phyloP scores from a whole-genome alignment of 2,113 vertebrate genomes.

The Dinomys branickii region DNA sequence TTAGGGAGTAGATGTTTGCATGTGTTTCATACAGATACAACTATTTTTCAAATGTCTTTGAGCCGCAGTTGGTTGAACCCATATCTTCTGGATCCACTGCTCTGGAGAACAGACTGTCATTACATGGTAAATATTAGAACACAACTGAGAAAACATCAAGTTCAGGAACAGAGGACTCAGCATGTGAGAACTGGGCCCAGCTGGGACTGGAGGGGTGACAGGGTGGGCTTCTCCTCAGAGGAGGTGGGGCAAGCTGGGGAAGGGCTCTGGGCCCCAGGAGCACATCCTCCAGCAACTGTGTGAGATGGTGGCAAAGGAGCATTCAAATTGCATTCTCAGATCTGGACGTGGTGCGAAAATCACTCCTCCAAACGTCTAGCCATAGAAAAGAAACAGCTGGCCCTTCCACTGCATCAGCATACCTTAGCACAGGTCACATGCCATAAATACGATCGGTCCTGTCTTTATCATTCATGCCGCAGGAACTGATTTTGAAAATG shows the following conservation, averaged over 20 bases:
- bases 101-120: not conserved
- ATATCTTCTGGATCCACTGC: not conserved
- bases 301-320: not conserved
- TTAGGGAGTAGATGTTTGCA: not conserved
- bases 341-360: not conserved
- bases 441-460: not conserved
- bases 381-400: not conserved
- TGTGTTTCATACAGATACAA: not conserved
- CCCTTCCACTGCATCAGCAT: not conserved
- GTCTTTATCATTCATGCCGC: not conserved
- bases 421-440: not conserved
- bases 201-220: rapidly evolving
- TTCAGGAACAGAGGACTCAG: not conserved
- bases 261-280: not conserved
- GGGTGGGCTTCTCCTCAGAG: not conserved
- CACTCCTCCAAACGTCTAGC: not conserved
- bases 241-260: not conserved
- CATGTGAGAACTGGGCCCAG: not conserved
- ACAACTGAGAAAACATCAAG: not conserved
- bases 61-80: not conserved
- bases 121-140: not conserved
- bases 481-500: not conserved
- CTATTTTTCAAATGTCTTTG: not conserved
- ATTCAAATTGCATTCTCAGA: not conserved
- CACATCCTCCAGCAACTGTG: not conserved